These are phyloP conservation scores for Melopsittacus undulatus DNA, from an alignment of 2,797 vertebrate genomes.

Conservation along the genomic window DNA sequence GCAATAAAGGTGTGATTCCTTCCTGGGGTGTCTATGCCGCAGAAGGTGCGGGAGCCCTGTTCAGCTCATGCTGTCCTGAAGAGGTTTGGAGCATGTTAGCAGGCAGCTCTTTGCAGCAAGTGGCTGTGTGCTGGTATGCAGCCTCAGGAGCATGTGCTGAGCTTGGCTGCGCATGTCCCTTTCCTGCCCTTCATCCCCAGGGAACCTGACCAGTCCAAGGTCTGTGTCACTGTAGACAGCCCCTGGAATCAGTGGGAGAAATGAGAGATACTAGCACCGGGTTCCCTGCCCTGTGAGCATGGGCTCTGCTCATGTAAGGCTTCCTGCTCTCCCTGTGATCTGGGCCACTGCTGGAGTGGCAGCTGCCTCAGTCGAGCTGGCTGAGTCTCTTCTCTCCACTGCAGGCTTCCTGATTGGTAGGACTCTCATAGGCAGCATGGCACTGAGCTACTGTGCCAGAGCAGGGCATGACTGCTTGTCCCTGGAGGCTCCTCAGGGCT, in stretches of 20 bases:
- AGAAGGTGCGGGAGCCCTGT: slow-evolving; percentile 23
- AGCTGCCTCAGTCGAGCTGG: not conserved
- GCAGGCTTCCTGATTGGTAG: slow-evolving; percentile 23
- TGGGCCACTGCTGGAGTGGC: not conserved
- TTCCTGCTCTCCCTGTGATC: not conserved
- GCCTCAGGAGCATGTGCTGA: slow-evolving; percentile 43
- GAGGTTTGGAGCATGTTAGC: slow-evolving; percentile 34
- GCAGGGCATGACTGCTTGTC: not conserved
- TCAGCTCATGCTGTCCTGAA: slow-evolving; percentile 21
- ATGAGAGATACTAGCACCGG: rapidly evolving
- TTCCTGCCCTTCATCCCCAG: not conserved
- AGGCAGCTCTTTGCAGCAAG: not conserved
- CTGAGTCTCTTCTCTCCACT: not conserved
- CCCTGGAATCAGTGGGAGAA: not conserved
- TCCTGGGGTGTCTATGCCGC: slow-evolving; percentile 14
- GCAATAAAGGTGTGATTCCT: slow-evolving; percentile 88
- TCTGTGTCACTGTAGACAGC: not conserved
- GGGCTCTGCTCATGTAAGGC: not conserved
- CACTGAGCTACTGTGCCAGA: not conserved
- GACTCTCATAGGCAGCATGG: not conserved
- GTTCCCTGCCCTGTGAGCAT: not conserved
- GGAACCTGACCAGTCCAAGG: not conserved
- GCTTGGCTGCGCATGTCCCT: slow-evolving; percentile 15
- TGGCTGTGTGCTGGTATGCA: not conserved
- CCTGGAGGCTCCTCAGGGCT: not conserved